A percentile compares a stretch with the other conserved stretches of the same genome.
phyloP scores from a whole-genome alignment of 2,113 vertebrate genomes.

The Sinocyclocheilus maitianheensis region DNA sequence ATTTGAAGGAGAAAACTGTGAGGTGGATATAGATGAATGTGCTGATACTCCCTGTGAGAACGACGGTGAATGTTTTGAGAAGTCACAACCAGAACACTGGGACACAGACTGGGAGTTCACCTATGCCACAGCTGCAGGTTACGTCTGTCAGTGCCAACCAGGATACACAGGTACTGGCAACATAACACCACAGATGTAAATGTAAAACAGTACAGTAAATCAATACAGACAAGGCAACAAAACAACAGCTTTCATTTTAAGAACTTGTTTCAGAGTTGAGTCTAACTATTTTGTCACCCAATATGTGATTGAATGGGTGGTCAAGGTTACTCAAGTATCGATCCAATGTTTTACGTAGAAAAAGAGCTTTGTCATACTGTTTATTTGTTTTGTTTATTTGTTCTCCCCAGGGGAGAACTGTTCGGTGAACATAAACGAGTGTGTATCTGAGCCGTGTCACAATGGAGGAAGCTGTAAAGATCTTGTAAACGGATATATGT shows the following conservation, averaged over 20 bases:
- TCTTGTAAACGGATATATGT: constrained; percentile 77
- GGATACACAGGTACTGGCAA: constrained; percentile 78
- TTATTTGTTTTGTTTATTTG: constrained; percentile 2
- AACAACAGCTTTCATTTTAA: not conserved
- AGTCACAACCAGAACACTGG: constrained; percentile 80
- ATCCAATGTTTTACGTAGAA: not conserved
- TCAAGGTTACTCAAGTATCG: not conserved
- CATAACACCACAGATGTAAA: not conserved
- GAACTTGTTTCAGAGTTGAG: not conserved
- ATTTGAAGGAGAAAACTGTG: constrained; percentile 82
- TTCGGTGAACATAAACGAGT: constrained; percentile 83
- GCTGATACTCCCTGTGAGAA: constrained; percentile 79
- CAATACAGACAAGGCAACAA: not conserved
- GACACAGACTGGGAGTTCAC: constrained; percentile 78
- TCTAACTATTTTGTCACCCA: not conserved
- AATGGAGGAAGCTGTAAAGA: constrained; percentile 83
- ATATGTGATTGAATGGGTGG: not conserved
- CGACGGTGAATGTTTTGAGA: constrained; percentile 79
- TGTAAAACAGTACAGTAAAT: not conserved
- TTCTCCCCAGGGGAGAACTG: constrained; percentile 83
- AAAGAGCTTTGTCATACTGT: not conserved
- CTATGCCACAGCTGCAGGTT: constrained; percentile 81
- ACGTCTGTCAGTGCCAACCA: constrained; percentile 83
- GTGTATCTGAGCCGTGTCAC: constrained; percentile 83
- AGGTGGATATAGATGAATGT: constrained; percentile 87